Evolutionary conservation across 1,140 invertebrate genomes (phyloP).

Genomic region (Zaprionus inermis): DNA sequence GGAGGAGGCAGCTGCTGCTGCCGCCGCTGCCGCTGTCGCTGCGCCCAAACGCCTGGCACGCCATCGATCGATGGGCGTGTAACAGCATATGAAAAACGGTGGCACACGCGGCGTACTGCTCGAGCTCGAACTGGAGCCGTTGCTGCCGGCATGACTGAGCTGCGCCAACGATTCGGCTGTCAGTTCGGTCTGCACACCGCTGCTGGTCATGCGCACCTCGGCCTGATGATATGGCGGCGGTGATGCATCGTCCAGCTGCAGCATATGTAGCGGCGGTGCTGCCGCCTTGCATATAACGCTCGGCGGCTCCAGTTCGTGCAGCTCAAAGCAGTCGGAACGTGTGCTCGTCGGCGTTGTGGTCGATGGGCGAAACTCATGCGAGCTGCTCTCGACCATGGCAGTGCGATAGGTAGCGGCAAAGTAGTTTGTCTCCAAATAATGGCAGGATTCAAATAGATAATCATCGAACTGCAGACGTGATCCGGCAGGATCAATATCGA

Average conservation of each 20-base stretch:
- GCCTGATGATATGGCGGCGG: conserved; percentile 25
- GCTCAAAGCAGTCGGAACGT: conserved; percentile 74
- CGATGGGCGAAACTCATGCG: conserved; percentile 80
- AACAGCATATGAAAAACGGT: conserved; percentile 82
- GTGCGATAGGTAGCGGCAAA: conserved; percentile 83
- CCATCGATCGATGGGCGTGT: conserved; percentile 82
- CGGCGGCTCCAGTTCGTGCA: conserved; percentile 72
- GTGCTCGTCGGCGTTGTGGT: conserved; percentile 70
- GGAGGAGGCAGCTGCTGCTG: background rate
- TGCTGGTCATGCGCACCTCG: conserved; percentile 75
- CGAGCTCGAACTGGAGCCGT: conserved; percentile 34
- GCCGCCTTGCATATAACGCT: conserved; percentile 77
- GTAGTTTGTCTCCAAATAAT: conserved; percentile 83
- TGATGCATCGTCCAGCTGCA: background rate
- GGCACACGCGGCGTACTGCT: conserved; percentile 45
- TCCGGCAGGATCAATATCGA: conserved; percentile 26
- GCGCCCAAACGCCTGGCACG: conserved; percentile 66
- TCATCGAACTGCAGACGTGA: conserved; percentile 77
- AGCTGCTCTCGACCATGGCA: conserved; percentile 83
- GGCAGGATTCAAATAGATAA: conserved; percentile 83
- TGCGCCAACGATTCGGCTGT: conserved; percentile 71
- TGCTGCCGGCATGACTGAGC: conserved; percentile 48
- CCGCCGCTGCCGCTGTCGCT: conserved; percentile 6
- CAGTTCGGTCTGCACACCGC: conserved; percentile 78
- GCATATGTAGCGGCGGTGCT: conserved; percentile 27